Conservation (phyloP, 1,140 invertebrate species). For the Lucilia cuprina region DNA sequence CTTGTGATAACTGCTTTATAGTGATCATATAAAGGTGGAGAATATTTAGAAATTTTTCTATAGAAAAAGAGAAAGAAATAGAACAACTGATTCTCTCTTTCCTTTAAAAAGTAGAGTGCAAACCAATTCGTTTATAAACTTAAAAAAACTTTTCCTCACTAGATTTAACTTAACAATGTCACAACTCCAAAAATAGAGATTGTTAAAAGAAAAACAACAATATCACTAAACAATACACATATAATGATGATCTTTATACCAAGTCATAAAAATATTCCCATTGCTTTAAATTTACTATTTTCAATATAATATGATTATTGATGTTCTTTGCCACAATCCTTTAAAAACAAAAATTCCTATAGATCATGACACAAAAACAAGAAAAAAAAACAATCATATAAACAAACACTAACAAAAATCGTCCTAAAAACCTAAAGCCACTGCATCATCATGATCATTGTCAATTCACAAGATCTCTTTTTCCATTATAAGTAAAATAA, state of each 20-base stretch:
- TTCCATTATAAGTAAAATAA: too few species aligned
- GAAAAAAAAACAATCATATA: not conserved
- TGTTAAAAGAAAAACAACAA: not conserved
- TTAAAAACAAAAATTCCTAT: not conserved
- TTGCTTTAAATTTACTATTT: not conserved
- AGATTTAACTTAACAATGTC: not conserved
- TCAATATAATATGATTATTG: not conserved
- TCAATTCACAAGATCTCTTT: not conserved
- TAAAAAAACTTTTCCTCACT: too few species aligned
- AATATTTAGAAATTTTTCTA: too few species aligned
- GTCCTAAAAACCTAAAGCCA: not conserved
- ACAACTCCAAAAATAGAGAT: not conserved
- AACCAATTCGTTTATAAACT: too few species aligned
- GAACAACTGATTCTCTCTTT: too few species aligned
- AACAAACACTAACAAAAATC: not conserved
- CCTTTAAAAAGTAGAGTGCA: too few species aligned
- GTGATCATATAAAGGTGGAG: too few species aligned
- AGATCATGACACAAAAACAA: not conserved
- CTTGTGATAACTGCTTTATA: too few species aligned
- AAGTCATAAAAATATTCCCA: not conserved
- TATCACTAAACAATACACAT: not conserved
- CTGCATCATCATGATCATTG: not conserved
- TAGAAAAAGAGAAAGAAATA: too few species aligned
- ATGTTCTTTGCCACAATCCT: not conserved
- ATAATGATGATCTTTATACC: not conserved